Percentiles rank a stretch among this genome's conserved stretches.
These are phyloP conservation scores for Mactra quadrangularis DNA, from an alignment of 1,140 invertebrate genomes.

Conservation along the genomic window DNA sequence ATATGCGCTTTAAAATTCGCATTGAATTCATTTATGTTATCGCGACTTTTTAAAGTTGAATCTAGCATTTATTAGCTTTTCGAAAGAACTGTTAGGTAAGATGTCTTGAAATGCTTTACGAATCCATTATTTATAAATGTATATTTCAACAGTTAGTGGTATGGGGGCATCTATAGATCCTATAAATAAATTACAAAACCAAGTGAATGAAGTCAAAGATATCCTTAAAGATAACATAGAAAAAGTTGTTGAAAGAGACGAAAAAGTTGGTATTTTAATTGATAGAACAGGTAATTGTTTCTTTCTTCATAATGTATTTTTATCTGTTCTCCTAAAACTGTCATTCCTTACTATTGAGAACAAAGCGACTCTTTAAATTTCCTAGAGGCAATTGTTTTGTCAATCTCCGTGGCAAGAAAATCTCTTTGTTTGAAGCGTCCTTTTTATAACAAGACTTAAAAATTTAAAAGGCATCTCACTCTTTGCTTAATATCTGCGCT, in stretches of 20 bases:
- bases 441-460: too few relatives aligned
- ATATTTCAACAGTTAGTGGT: too few relatives aligned
- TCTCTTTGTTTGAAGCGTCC: too few relatives aligned
- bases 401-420: not conserved
- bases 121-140: too few relatives aligned
- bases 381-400: not conserved
- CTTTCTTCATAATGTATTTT: not conserved
- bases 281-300: slow-evolving; percentile 45
- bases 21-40: too few relatives aligned
- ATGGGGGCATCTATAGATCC: not conserved
- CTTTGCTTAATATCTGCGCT: too few relatives aligned
- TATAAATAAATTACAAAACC: slow-evolving; percentile 19
- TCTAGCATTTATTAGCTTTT: too few relatives aligned
- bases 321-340: not conserved
- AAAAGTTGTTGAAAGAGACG: slow-evolving; percentile 56
- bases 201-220: slow-evolving; percentile 52
- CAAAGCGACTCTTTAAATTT: not conserved
- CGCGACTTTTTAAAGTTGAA: too few relatives aligned
- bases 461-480: too few relatives aligned
- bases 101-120: too few relatives aligned
- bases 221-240: slow-evolving; percentile 60
- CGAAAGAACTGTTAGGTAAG: too few relatives aligned
- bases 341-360: not conserved
- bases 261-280: slow-evolving; percentile 21
- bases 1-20: too few relatives aligned